Evolutionary conservation across 2,797 vertebrate genomes (phyloP).

Genomic region (Alauda arvensis): DNA sequence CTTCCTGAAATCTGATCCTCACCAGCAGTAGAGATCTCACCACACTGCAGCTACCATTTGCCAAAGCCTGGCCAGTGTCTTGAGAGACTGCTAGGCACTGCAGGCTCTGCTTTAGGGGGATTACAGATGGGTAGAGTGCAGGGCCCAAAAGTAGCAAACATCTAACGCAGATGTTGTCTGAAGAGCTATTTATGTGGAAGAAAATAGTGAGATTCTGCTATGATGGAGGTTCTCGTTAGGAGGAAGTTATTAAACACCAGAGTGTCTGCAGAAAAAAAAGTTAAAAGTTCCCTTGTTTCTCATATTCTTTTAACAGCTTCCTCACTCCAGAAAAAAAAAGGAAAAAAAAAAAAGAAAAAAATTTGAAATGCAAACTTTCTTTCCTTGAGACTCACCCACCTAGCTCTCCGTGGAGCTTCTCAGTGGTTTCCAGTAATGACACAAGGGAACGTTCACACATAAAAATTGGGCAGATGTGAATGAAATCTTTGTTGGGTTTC

Average conservation of each 20-base stretch:
- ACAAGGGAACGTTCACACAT: not conserved
- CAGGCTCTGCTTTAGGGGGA: not conserved
- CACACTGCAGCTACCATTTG: not conserved
- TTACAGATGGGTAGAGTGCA: not conserved
- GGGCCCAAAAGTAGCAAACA: not conserved
- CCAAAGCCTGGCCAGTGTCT: not conserved
- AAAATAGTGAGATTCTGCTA: constrained; percentile 8
- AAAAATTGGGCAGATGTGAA: not conserved
- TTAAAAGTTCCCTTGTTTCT: not conserved
- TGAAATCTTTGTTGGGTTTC: constrained; percentile 17
- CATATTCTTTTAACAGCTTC: not conserved
- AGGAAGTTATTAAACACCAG: not conserved
- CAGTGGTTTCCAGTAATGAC: not conserved
- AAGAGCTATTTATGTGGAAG: not conserved
- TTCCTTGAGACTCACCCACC: not conserved
- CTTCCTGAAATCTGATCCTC: not conserved
- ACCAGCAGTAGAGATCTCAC: not conserved
- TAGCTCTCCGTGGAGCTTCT: not conserved
- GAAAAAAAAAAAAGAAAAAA: not conserved
- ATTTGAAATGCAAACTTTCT: not conserved
- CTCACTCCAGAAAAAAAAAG: not conserved
- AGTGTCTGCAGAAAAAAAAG: not conserved
- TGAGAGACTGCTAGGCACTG: not conserved
- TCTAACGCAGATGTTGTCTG: not conserved
- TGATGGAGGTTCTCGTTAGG: not conserved